Evolutionary conservation across 2,797 vertebrate species (phyloP).

Genomic region (Megalops cyprinoides): DNA sequence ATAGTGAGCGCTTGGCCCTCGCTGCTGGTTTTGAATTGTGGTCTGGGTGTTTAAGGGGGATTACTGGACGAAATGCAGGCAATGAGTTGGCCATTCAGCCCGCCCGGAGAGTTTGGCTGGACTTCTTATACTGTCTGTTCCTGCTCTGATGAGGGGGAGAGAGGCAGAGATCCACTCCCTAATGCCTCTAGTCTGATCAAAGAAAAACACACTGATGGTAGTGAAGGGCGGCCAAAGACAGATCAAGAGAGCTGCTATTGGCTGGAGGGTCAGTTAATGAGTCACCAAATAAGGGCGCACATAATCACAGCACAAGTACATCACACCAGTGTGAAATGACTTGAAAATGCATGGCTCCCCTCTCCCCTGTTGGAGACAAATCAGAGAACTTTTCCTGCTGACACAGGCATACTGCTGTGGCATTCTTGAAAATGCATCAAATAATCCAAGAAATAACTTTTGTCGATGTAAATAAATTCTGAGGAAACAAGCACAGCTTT

Average conservation of each 20-base stretch:
- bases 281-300: background rate
- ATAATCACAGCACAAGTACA: background rate
- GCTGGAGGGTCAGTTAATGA: too few species aligned
- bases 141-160: background rate
- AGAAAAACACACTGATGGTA: background rate
- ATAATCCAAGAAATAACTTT: background rate
- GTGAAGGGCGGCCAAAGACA: background rate
- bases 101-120: constrained; percentile 26
- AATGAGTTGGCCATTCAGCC: constrained; percentile 21
- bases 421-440: background rate
- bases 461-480: background rate
- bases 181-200: background rate
- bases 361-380: background rate
- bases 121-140: constrained; percentile 5
- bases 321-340: background rate
- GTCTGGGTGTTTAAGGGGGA: constrained; percentile 27
- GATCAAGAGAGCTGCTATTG: too few species aligned
- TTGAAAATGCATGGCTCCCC: background rate
- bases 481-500: background rate
- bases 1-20: background rate
- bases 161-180: background rate
- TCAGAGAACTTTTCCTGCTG: background rate
- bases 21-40: background rate
- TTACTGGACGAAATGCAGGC: constrained; percentile 26
- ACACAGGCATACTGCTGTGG: too few species aligned